Evolutionary conservation across 2,113 vertebrate genomes (phyloP).

Genomic region (Aptenodytes patagonicus): DNA sequence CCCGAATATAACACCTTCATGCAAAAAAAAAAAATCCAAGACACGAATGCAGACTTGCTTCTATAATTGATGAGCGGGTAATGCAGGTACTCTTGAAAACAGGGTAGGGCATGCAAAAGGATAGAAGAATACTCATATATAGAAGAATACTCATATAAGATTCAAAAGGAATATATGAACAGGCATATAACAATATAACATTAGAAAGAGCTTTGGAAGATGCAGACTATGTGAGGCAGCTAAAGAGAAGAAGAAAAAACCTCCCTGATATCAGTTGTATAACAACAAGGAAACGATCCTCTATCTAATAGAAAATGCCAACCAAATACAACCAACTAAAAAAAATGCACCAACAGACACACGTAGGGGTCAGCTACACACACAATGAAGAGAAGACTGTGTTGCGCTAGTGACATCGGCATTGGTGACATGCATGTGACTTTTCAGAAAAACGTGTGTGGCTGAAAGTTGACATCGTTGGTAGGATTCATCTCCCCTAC

Average conservation of each 20-base stretch:
- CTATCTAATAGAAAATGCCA: background rate
- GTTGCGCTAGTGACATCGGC: background rate
- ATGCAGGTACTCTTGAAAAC: background rate
- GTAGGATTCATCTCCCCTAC: background rate
- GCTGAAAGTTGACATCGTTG: background rate
- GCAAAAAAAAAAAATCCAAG: background rate
- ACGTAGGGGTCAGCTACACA: rapidly evolving
- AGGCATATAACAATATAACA: background rate
- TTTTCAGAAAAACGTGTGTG: background rate
- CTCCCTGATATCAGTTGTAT: background rate
- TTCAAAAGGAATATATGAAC: background rate
- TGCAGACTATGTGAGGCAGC: background rate
- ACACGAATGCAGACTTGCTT: background rate
- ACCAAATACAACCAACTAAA: background rate
- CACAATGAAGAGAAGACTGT: background rate
- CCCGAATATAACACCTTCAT: background rate
- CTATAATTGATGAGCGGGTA: background rate
- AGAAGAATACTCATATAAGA: background rate
- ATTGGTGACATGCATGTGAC: background rate
- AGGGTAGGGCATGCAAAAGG: background rate
- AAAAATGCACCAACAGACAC: background rate
- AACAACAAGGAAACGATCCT: background rate
- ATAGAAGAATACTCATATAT: background rate
- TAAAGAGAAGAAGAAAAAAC: background rate
- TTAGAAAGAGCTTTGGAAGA: background rate